Conservation (phyloP, 2,113 vertebrate species). For the Chloebia gouldiae region DNA sequence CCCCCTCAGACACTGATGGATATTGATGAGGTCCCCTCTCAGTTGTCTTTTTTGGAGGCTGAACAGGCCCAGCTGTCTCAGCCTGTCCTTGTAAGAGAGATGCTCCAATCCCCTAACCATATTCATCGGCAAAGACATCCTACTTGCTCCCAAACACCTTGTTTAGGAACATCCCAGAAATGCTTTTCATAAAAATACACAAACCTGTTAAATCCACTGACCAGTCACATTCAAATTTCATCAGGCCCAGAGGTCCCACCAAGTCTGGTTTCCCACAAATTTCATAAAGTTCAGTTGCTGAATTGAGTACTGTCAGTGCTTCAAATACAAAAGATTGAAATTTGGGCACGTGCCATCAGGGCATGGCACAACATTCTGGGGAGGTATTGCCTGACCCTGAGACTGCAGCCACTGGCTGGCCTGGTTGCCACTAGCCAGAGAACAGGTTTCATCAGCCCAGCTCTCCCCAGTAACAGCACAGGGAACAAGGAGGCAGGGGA, state of each 20-base stretch:
- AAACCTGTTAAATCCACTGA: neutral
- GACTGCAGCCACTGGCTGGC: neutral
- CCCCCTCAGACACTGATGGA: no score
- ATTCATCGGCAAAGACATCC: neutral
- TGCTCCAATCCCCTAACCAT: neutral
- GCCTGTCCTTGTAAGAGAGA: neutral
- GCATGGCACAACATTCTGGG: rapidly evolving
- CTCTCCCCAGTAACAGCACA: neutral
- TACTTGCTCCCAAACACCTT: neutral
- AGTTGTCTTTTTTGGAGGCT: neutral
- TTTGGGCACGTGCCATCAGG: neutral
- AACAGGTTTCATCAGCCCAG: neutral
- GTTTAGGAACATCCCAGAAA: neutral
- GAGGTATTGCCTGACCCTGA: neutral
- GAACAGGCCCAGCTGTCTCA: neutral
- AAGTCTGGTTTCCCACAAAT: neutral
- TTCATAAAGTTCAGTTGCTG: neutral
- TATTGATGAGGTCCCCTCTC: neutral
- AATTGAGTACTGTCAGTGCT: rapidly evolving
- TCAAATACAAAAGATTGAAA: neutral
- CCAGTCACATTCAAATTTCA: neutral
- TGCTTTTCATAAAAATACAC: neutral
- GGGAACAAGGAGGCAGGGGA: neutral
- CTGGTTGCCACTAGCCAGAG: neutral
- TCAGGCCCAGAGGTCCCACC: neutral